Evolutionary conservation across 2,113 vertebrate genomes (phyloP).

Genomic region (Erythrocercus mccallii): DNA sequence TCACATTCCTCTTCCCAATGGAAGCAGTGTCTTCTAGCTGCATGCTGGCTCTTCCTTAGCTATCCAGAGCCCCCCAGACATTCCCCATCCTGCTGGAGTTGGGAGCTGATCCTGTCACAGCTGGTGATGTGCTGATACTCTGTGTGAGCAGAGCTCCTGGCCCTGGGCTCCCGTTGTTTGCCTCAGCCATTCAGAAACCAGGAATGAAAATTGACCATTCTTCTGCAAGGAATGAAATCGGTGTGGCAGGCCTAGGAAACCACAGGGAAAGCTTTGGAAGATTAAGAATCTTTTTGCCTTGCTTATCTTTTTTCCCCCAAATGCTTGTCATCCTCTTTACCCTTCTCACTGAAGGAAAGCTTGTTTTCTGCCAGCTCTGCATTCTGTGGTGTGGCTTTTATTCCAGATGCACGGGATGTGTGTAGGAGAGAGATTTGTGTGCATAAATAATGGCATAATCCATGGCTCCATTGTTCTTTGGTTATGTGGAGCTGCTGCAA

Average conservation of each 20-base stretch:
- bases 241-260: not conserved
- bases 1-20: not conserved
- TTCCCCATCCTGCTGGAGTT: not conserved
- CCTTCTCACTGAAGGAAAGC: not conserved
- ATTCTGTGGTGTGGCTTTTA: not conserved
- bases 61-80: not conserved
- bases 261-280: not conserved
- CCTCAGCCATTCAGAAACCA: not conserved
- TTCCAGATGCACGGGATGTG: slow-evolving; percentile 22
- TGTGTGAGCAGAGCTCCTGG: not conserved
- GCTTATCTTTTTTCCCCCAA: not conserved
- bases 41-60: not conserved
- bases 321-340: not conserved
- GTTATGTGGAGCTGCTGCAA: slow-evolving; percentile 42
- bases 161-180: not conserved
- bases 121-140: not conserved
- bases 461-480: slow-evolving; percentile 3
- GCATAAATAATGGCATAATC: slow-evolving; percentile 10
- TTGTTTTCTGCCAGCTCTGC: not conserved
- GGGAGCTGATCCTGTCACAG: not conserved
- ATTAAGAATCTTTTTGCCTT: not conserved
- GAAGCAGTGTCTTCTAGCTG: not conserved
- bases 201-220: not conserved
- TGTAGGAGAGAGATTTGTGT: slow-evolving; percentile 22
- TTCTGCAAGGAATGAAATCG: not conserved